Conservation (phyloP, 2,113 vertebrate genomes). For the Ancistrus triradiatus region DNA sequence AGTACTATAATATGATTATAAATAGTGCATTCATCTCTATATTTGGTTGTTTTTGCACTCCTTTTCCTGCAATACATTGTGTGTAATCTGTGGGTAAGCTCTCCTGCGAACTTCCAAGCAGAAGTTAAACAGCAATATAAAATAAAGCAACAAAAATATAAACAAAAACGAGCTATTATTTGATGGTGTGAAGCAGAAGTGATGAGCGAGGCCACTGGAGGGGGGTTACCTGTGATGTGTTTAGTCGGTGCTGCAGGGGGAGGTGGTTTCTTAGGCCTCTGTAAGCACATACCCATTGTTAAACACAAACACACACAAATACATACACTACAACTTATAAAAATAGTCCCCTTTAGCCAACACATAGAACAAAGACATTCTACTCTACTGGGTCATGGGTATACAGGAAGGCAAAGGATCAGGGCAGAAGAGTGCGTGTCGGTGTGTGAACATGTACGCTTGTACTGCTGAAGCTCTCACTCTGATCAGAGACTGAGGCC, state of each 20-base stretch:
- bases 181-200: too few species aligned
- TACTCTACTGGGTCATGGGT: slow-evolving; percentile 14
- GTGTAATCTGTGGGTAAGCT: too few species aligned
- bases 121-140: too few species aligned
- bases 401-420: slow-evolving; percentile 18
- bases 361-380: slow-evolving; percentile 1
- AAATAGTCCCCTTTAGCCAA: slow-evolving; percentile 1
- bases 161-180: too few species aligned
- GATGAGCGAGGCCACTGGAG: not conserved
- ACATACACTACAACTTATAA: slow-evolving; percentile 3
- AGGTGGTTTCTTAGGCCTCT: slow-evolving; percentile 98
- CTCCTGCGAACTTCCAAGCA: too few species aligned
- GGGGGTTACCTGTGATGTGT: slow-evolving; percentile 79
- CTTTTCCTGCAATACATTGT: too few species aligned
- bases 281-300: slow-evolving; percentile 50
- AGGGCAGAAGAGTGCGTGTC: slow-evolving; percentile 1
- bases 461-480: not conserved
- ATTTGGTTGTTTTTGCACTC: too few species aligned
- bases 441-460: slow-evolving; percentile 12
- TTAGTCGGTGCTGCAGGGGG: slow-evolving; percentile 88
- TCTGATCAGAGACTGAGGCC: slow-evolving; percentile 41
- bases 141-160: too few species aligned
- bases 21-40: too few species aligned
- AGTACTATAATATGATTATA: too few species aligned
- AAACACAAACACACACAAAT: slow-evolving; percentile 29